A percentile compares a stretch with the other conserved stretches of the same genome.
These are phyloP conservation scores for Hydropsyche tenuis DNA, from an alignment of 1,140 invertebrate species.

Conservation along the genomic window DNA sequence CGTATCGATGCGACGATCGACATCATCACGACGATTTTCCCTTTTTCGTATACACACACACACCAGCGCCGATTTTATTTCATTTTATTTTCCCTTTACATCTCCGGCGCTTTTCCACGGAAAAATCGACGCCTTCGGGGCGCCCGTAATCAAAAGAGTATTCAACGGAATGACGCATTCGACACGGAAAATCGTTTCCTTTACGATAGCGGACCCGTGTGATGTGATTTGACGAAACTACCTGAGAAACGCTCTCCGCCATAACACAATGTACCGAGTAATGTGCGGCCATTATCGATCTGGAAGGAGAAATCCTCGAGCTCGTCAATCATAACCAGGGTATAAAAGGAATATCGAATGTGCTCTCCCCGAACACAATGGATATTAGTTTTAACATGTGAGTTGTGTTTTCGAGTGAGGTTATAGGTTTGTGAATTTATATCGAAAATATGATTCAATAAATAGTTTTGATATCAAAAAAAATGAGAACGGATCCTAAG, in stretches of 20 bases:
- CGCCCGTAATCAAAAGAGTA: slow-evolving; percentile 23
- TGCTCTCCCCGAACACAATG: too few relatives aligned
- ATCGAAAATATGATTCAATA: too few relatives aligned
- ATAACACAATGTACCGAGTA: not conserved
- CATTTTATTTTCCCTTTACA: not conserved
- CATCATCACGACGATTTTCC: slow-evolving; percentile 6
- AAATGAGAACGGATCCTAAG: too few relatives aligned
- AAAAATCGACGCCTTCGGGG: not conserved
- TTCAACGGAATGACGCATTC: slow-evolving; percentile 13
- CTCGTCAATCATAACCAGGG: too few relatives aligned
- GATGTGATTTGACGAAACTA: slow-evolving; percentile 16
- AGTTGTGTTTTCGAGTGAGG: too few relatives aligned
- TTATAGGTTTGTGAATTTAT: too few relatives aligned
- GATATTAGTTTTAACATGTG: too few relatives aligned
- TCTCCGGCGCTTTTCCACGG: not conserved
- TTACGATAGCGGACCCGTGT: slow-evolving; percentile 7
- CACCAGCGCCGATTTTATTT: not conserved
- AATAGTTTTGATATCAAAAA: too few relatives aligned
- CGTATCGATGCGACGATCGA: not conserved
- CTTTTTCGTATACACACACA: not conserved
- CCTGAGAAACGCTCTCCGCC: slow-evolving; percentile 1
- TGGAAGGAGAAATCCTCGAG: too few relatives aligned
- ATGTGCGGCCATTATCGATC: not conserved
- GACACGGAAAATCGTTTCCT: slow-evolving; percentile 16
- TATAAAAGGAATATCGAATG: too few relatives aligned